phyloP scores from a whole-genome alignment of 2,888 invertebrate genomes.

The Ethmia dodecea region DNA sequence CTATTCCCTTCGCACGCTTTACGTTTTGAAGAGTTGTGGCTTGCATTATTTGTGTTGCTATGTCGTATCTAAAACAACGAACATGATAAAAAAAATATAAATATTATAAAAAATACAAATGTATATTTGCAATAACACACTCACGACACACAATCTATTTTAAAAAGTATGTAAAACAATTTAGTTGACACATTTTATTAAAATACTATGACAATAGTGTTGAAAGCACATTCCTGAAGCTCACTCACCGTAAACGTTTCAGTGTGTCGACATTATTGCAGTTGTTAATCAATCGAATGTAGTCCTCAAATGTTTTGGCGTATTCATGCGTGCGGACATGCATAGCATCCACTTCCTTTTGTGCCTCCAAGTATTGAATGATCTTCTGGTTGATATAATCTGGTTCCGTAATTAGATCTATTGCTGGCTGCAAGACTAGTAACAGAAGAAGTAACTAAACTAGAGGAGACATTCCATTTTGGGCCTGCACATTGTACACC shows the following conservation, averaged over 20 bases:
- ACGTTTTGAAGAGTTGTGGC: slow-evolving; percentile 94
- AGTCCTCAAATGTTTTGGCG: slow-evolving; percentile 93
- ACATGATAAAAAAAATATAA: no score
- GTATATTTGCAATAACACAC: no score
- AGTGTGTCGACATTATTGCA: slow-evolving; percentile 89
- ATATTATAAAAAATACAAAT: no score
- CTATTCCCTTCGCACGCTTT: slow-evolving; percentile 89
- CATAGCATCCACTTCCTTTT: slow-evolving; percentile 86
- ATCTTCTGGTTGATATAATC: slow-evolving; percentile 95
- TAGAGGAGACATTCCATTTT: no score
- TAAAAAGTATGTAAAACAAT: not conserved
- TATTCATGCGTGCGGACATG: slow-evolving; percentile 90
- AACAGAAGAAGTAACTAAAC: slow-evolving; percentile 20
- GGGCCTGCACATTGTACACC: no score
- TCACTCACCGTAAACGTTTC: slow-evolving; percentile 84
- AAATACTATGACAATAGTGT: not conserved
- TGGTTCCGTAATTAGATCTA: slow-evolving; percentile 91
- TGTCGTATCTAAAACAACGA: slow-evolving; percentile 81
- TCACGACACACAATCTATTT: no score
- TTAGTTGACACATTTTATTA: not conserved
- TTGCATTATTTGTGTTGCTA: slow-evolving; percentile 95
- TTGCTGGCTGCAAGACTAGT: slow-evolving; percentile 87
- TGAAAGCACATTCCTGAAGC: slow-evolving; percentile 23
- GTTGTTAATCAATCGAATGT: slow-evolving; percentile 88
- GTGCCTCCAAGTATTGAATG: slow-evolving; percentile 88